Percentiles rank a stretch among this genome's conserved stretches.
Evolutionary conservation across 1,140 invertebrate genomes (phyloP).

Genomic region (Macrobrachium nipponense): DNA sequence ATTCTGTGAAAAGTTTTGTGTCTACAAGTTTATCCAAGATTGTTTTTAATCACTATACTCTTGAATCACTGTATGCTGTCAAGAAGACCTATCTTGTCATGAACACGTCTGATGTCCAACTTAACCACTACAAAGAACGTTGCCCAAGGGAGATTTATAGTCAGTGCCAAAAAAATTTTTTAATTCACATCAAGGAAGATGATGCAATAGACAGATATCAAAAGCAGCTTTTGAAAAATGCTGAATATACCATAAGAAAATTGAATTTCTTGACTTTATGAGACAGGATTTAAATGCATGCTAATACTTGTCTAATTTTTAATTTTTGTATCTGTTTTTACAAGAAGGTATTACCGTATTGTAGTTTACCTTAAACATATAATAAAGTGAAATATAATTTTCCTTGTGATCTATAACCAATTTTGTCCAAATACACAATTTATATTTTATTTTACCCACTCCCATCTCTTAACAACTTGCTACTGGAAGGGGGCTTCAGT

Average conservation of each 20-base stretch:
- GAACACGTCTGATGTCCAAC: slow-evolving; percentile 83
- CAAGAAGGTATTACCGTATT: too few species aligned
- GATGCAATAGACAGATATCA: slow-evolving; percentile 53
- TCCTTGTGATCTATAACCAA: too few species aligned
- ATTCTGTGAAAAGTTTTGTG: slow-evolving; percentile 95
- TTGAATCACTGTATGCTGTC: slow-evolving; percentile 77
- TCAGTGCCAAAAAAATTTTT: slow-evolving; percentile 58
- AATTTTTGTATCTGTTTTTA: too few species aligned
- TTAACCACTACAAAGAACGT: slow-evolving; percentile 84
- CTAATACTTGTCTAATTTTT: too few species aligned
- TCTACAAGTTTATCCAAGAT: slow-evolving; percentile 89
- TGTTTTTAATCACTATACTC: slow-evolving; percentile 91
- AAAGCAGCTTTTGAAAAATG: slow-evolving; percentile 42
- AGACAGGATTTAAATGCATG: not conserved
- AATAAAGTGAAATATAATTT: too few species aligned
- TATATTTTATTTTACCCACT: too few species aligned
- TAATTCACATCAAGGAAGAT: slow-evolving; percentile 47
- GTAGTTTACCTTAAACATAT: too few species aligned
- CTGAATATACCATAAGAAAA: slow-evolving; percentile 20
- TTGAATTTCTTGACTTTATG: not conserved
- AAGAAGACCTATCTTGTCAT: slow-evolving; percentile 82
- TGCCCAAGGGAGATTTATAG: slow-evolving; percentile 59
- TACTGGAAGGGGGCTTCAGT: too few species aligned
- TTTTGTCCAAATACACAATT: too few species aligned
- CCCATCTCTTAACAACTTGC: too few species aligned